A percentile compares a stretch with the other conserved stretches of the same genome.
These are phyloP conservation scores for Helobdella robusta DNA, from an alignment of 2,888 invertebrate genomes.

Conservation along the genomic window DNA sequence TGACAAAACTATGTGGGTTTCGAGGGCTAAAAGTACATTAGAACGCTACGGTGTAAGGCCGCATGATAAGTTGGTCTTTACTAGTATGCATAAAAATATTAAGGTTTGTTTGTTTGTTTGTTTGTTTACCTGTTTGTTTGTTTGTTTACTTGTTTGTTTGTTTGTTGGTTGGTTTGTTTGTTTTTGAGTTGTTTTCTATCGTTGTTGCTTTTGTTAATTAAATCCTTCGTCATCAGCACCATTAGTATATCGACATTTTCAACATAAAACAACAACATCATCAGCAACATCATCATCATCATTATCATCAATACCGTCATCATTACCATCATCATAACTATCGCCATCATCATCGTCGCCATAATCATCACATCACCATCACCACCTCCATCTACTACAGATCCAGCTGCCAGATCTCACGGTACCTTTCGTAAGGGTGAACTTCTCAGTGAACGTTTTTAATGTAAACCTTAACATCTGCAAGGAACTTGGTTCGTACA, in stretches of 20 bases:
- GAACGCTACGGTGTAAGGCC: conserved; percentile 95
- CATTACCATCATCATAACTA: neutral
- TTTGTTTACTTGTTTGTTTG: neutral
- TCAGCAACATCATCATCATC: too few relatives aligned
- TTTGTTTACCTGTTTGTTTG: neutral
- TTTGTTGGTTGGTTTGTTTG: neutral
- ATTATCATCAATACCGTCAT: too few relatives aligned
- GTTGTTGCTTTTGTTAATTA: neutral
- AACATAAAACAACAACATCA: too few relatives aligned
- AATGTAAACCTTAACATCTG: conserved; percentile 80
- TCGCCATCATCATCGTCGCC: conserved; percentile 1
- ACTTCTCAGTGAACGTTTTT: conserved; percentile 93
- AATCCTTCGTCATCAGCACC: neutral
- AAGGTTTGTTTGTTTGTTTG: conserved; percentile 50
- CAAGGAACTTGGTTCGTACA: conserved; percentile 80
- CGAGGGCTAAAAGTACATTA: conserved; percentile 81
- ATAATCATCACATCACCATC: neutral
- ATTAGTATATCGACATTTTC: too few relatives aligned
- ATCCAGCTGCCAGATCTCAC: conserved; percentile 82
- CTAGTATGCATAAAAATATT: conserved; percentile 90
- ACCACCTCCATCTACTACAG: neutral
- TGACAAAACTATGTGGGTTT: conserved; percentile 81
- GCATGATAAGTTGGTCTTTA: conserved; percentile 82
- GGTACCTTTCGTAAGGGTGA: conserved; percentile 77
- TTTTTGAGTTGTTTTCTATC: neutral